phyloP scores from a whole-genome alignment of 2,888 invertebrate genomes.

The Anthrax anthrax region DNA sequence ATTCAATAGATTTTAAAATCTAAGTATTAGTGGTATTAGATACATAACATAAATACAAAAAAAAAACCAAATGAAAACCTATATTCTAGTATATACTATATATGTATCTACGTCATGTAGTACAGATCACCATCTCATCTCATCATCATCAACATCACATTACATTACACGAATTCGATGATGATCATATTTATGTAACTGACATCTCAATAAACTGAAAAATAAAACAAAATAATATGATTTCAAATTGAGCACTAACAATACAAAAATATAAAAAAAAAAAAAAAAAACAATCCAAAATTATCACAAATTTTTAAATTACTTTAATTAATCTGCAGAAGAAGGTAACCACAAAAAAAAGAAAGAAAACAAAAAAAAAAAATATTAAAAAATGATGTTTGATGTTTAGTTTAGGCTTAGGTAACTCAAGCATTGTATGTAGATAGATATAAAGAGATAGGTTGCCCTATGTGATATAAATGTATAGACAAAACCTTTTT shows the following conservation, averaged over 20 bases:
- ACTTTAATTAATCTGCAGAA: constrained; percentile 24
- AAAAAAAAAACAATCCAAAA: constrained; percentile 23
- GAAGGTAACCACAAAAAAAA: background rate
- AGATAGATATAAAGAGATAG: background rate
- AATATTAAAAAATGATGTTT: constrained; percentile 1
- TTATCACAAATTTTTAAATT: constrained; percentile 27
- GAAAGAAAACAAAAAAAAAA: background rate
- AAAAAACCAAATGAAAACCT: no score
- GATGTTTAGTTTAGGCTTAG: background rate
- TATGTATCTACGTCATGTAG: no score
- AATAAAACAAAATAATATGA: no score
- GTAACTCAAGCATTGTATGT: background rate
- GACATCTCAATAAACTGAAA: background rate
- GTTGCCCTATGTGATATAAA: no score
- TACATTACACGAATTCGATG: background rate
- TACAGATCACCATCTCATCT: background rate
- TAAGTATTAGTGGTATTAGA: no score
- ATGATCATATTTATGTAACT: background rate
- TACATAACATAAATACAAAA: no score
- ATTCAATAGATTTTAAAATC: background rate
- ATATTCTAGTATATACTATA: background rate
- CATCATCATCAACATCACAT: background rate
- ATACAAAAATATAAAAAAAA: background rate
- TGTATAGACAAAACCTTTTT: constrained; percentile 1
- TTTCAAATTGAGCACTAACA: no score